phyloP scores from a whole-genome alignment of 2,113 vertebrate genomes.

The Motacilla alba region DNA sequence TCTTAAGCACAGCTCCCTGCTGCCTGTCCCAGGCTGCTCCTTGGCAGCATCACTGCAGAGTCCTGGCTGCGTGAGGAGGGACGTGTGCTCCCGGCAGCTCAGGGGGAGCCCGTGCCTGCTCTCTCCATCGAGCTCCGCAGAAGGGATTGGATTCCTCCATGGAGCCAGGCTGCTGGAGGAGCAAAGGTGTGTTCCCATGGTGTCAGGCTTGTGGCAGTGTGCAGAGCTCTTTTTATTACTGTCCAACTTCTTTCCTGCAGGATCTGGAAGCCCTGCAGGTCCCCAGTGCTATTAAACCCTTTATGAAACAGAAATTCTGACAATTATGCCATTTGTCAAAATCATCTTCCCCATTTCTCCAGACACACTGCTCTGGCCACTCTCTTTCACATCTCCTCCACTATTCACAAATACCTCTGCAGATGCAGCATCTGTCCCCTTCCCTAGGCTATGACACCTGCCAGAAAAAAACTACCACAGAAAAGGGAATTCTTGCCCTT shows the following conservation, averaged over 20 bases:
- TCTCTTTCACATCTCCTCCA: not conserved
- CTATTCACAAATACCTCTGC: not conserved
- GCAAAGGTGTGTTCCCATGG: not conserved
- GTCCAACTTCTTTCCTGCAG: not conserved
- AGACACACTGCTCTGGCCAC: not conserved
- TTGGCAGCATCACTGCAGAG: fast-evolving
- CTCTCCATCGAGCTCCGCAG: not conserved
- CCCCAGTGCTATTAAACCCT: not conserved
- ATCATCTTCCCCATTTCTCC: not conserved
- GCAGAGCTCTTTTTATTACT: not conserved
- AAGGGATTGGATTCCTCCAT: fast-evolving
- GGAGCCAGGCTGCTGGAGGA: not conserved
- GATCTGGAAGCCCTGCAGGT: not conserved
- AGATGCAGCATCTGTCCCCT: not conserved
- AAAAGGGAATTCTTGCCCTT: not conserved
- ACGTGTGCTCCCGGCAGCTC: fast-evolving
- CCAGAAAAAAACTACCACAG: not conserved
- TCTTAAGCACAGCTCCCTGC: not conserved
- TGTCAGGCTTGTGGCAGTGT: not conserved
- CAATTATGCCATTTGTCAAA: not conserved
- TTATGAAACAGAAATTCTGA: not conserved
- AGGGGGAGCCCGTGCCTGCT: fast-evolving
- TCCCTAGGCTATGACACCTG: not conserved
- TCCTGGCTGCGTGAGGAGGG: not conserved
- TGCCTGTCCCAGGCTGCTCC: not conserved